Conservation (phyloP, 2,113 vertebrate genomes). For the Regulus satrapa region DNA sequence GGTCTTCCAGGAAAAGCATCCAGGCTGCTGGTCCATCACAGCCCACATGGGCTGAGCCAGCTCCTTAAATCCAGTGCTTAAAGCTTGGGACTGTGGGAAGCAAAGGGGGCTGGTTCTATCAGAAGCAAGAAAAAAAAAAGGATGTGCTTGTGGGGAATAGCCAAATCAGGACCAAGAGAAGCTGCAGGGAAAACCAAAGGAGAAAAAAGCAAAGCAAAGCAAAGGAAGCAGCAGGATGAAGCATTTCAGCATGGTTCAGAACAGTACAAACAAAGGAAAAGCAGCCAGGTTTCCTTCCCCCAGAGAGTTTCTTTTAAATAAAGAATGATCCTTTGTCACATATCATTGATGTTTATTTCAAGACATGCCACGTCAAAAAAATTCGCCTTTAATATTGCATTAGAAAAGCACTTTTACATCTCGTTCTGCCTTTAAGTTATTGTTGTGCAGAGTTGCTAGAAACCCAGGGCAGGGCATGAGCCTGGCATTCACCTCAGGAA, state of each 20-base stretch:
- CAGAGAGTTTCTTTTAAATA: conserved; percentile 55
- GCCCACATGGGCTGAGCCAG: fast-evolving
- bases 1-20: background rate
- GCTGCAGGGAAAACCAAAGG: conserved; percentile 23
- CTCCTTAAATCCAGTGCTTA: background rate
- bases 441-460: conserved; percentile 63
- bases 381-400: conserved; percentile 72
- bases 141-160: conserved; percentile 10
- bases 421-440: conserved; percentile 62
- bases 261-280: conserved; percentile 44
- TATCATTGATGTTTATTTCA: conserved; percentile 78
- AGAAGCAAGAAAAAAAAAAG: conserved; percentile 11
- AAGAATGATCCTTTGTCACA: conserved; percentile 69
- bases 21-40: background rate
- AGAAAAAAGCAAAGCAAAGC: background rate
- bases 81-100: background rate
- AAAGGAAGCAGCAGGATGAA: conserved; percentile 42
- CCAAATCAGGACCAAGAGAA: background rate
- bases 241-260: background rate
- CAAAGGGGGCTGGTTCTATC: background rate
- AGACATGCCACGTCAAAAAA: conserved; percentile 78
- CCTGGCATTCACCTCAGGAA: conserved; percentile 36
- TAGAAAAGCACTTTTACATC: conserved; percentile 78
- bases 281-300: conserved; percentile 33
- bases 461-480: conserved; percentile 41